Evolutionary conservation across 2,888 invertebrate species (phyloP).

Genomic region (Quadroppia sp.): DNA sequence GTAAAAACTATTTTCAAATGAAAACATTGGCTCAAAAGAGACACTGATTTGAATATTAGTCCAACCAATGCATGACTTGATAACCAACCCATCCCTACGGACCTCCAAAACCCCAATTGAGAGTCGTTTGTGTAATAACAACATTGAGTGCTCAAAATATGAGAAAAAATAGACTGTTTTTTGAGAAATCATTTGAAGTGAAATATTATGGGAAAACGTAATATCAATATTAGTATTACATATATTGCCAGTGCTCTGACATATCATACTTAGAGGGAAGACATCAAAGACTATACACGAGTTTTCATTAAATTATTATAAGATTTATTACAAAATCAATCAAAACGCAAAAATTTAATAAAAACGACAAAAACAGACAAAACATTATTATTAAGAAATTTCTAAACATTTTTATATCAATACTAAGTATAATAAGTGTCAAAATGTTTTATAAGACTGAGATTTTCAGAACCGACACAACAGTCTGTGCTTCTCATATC

Average conservation of each 20-base stretch:
- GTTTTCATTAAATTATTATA: slow-evolving; percentile 19
- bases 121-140: not conserved
- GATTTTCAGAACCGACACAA: not conserved
- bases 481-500: too few species aligned
- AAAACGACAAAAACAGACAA: slow-evolving; percentile 9
- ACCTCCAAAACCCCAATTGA: not conserved
- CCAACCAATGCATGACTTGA: not conserved
- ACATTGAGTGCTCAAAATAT: not conserved
- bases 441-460: not conserved
- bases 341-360: not conserved
- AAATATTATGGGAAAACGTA: not conserved
- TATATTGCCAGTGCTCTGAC: not conserved
- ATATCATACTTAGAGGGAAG: not conserved
- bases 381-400: slow-evolving; percentile 1
- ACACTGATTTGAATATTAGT: not conserved
- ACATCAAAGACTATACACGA: not conserved
- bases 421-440: slow-evolving; percentile 6
- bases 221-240: slow-evolving; percentile 1
- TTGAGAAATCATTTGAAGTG: not conserved
- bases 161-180: not conserved
- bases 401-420: not conserved
- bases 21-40: not conserved
- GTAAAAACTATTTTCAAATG: not conserved
- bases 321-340: slow-evolving; percentile 8
- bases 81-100: not conserved